Conservation (phyloP, 2,113 vertebrate genomes). For the Barbus barbus region DNA sequence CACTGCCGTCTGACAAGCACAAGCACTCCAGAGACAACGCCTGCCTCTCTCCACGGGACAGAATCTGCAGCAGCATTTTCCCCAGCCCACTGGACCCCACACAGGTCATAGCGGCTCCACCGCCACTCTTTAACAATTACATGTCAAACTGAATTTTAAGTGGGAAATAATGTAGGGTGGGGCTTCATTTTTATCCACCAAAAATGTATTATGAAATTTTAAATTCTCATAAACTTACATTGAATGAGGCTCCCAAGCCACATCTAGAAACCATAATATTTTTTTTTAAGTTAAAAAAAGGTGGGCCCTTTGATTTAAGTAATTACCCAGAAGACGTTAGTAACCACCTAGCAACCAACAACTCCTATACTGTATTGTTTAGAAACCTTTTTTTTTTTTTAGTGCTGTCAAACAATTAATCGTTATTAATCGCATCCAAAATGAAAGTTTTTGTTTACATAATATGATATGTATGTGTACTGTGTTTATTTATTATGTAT, state of each 20-base stretch:
- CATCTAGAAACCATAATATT: neutral
- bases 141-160: neutral
- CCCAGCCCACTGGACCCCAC: conserved; percentile 84
- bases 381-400: too few species aligned
- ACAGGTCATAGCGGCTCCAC: conserved; percentile 77
- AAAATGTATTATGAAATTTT: neutral
- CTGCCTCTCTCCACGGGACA: conserved; percentile 92
- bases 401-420: too few species aligned
- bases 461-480: too few species aligned
- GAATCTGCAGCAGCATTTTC: conserved; percentile 93
- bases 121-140: neutral
- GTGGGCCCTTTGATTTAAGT: too few species aligned
- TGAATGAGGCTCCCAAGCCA: neutral
- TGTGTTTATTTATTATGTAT: too few species aligned
- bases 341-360: too few species aligned
- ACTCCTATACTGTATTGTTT: too few species aligned
- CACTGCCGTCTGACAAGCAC: conserved; percentile 94
- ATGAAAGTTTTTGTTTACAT: too few species aligned
- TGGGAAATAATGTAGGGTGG: neutral
- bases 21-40: conserved; percentile 96
- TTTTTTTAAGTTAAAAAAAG: neutral
- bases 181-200: neutral
- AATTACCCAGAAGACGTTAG: too few species aligned
- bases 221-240: neutral
- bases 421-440: too few species aligned